Evolutionary conservation across 2,113 vertebrate species (phyloP).

Genomic region (Phrynocephalus versicolor): DNA sequence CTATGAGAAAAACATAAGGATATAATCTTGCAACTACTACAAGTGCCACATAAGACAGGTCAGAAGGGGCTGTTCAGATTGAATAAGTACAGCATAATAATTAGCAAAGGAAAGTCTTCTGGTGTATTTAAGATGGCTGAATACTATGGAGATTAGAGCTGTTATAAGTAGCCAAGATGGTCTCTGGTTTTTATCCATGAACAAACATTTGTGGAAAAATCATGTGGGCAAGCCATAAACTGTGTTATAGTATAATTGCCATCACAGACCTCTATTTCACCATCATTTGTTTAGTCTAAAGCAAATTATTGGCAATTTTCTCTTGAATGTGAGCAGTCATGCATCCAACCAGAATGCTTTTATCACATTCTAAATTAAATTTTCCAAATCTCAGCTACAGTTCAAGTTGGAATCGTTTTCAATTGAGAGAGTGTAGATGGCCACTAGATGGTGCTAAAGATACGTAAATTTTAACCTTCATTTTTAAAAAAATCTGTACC

Average conservation of each 20-base stretch:
- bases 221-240: background rate
- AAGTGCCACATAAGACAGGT: background rate
- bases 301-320: background rate
- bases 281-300: background rate
- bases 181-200: background rate
- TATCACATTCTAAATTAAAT: conserved; percentile 7
- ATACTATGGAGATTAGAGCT: background rate
- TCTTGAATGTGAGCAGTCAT: background rate
- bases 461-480: conserved; percentile 33
- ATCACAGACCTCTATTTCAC: background rate
- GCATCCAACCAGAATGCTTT: background rate
- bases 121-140: background rate
- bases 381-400: background rate
- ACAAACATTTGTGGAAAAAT: background rate
- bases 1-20: background rate
- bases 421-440: background rate
- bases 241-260: background rate
- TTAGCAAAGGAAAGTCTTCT: background rate
- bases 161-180: background rate
- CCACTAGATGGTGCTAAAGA: conserved; percentile 79
- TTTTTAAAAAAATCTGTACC: background rate
- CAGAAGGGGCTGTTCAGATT: background rate
- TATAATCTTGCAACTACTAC: background rate
- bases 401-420: conserved; percentile 18
- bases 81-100: background rate